Evolutionary conservation across 2,113 vertebrate genomes (phyloP), one percentile per base, ranked within the genome.

Genomic region (Dipodomys stephensi): DNA sequence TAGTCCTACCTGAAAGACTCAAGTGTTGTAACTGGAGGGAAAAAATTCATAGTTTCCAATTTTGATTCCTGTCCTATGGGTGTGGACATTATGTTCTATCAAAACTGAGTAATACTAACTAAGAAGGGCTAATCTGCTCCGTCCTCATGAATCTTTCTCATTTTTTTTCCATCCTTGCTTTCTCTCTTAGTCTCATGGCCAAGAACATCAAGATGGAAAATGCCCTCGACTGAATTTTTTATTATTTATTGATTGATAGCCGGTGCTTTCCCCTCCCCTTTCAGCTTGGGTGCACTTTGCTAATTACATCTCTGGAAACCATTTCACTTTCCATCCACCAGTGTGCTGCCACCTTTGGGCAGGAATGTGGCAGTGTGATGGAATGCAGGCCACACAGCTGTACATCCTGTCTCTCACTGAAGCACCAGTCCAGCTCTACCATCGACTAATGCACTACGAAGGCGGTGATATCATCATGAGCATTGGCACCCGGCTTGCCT

Each of bases 181-280:
- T 83, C 72, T 90, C 25, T 77, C 53, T 83, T 28, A 62, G 30
- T 68, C 79, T 90, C 85, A 35, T 67, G 90, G 86, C 68, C 90
- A 96, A 92, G 90, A 95, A 91, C 46, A 94, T 91, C 77, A 93
- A 83, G 86, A 94, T 64, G 92, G 95, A 96, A 95, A 97, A 95
- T 87, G 90, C 69, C 71, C 67, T 96, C 3, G 22, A 92, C 93
- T 96, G 92, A 95, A 96, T 97, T 96, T 95, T 94, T 94, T 92
- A 96, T 95, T 97, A 91, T 96, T 96, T 96, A 96, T 92, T 95
- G 96, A 96, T 94, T 93, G 93, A 95, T 95, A 95, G 86, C n/a
- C 39, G 62, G 30, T 23, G n/a, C 20, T 28, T 44, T 19, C 28
- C 27, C 1, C 0, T 1, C 35, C 0, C 35, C 32, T 5, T 0